Evolutionary conservation across 92 coral and sea anemone genomes (phyloP).

Genomic region (Palythoa heliodiscus): DNA sequence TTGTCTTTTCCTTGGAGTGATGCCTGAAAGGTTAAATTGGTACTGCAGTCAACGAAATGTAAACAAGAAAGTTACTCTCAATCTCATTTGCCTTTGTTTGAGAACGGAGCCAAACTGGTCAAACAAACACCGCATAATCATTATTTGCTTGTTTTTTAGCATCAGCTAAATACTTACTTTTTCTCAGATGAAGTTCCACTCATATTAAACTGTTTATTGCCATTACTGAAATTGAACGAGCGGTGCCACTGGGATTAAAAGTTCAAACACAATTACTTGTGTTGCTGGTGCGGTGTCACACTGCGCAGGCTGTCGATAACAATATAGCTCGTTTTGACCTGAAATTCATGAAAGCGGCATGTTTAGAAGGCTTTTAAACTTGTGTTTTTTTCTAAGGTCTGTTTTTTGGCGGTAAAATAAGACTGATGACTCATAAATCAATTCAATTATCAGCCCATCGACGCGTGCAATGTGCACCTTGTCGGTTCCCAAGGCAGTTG

Average conservation of each 20-base stretch:
- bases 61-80: neutral
- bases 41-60: neutral
- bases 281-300: slow-evolving; percentile 15
- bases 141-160: slow-evolving; percentile 9
- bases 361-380: neutral
- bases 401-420: slow-evolving; percentile 15
- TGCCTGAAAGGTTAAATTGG: slow-evolving; percentile 3
- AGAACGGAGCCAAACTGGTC: neutral
- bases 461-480: slow-evolving; percentile 32
- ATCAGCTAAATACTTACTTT: slow-evolving; percentile 58
- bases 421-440: neutral
- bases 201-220: slow-evolving; percentile 30
- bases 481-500: slow-evolving; percentile 20
- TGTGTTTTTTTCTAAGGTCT: neutral
- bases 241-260: neutral
- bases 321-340: neutral
- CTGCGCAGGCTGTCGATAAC: neutral
- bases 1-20: slow-evolving; percentile 57
- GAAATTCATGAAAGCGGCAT: neutral
- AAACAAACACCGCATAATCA: neutral
- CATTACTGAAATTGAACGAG: neutral
- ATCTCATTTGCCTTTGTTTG: neutral
- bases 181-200: slow-evolving; percentile 72
- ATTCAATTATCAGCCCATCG: neutral
- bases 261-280: slow-evolving; percentile 3